Percentiles rank a stretch among this genome's conserved stretches.
Conservation (phyloP, 2,113 vertebrate genomes). For the Bufo bufo region DNA sequence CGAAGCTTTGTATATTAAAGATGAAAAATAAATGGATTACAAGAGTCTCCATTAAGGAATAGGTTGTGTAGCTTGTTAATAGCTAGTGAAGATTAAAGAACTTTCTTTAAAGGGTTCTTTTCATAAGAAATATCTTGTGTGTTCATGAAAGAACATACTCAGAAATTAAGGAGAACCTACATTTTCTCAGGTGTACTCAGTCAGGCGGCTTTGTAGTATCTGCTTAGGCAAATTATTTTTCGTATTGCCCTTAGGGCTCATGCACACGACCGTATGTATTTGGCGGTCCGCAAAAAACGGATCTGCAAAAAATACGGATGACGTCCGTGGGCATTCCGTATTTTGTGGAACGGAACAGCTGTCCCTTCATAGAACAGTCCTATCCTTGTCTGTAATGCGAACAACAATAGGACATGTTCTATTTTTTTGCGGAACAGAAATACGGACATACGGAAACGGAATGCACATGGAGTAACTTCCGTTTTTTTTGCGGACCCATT, state of each 20-base stretch:
- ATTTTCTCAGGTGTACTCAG: slow-evolving; percentile 13
- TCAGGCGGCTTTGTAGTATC: background rate
- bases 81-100: slow-evolving; percentile 36
- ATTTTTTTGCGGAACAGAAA: no score
- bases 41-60: slow-evolving; percentile 10
- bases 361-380: no score
- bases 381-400: no score
- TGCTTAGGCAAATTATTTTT: background rate
- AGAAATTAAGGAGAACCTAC: slow-evolving; percentile 4
- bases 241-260: background rate
- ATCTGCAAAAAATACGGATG: no score
- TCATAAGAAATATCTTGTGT: slow-evolving; percentile 15
- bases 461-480: no score
- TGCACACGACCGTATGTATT: no score
- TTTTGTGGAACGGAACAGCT: no score
- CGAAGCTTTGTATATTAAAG: slow-evolving; percentile 31
- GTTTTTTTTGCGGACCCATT: no score
- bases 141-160: slow-evolving; percentile 30
- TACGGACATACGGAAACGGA: no score
- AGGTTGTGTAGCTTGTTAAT: slow-evolving; percentile 41
- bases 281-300: no score
- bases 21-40: slow-evolving; percentile 26
- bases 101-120: slow-evolving; percentile 1
- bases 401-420: no score
- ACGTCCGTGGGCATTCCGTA: no score